A percentile compares a stretch with the other conserved stretches of the same genome.
phyloP scores from a whole-genome alignment of 2,888 invertebrate genomes.

The Aleiodes alternator region DNA sequence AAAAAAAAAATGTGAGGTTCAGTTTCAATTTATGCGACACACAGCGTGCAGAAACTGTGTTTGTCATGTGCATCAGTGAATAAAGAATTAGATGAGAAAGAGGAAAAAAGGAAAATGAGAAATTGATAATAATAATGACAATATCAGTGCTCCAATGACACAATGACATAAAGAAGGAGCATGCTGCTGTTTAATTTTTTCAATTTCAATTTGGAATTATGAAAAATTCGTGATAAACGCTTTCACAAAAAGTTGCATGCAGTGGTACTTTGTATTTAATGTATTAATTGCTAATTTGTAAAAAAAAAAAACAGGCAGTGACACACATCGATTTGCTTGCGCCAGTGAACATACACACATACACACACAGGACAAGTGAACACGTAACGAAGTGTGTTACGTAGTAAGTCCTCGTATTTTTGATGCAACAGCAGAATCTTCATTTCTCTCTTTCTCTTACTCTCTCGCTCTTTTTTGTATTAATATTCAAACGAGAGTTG shows the following conservation, averaged over 20 bases:
- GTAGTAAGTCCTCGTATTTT: conserved; percentile 6
- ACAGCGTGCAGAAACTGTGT: not conserved
- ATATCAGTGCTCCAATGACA: not conserved
- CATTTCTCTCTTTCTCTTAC: too few species aligned
- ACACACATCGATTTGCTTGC: conserved; percentile 32
- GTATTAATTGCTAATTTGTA: not conserved
- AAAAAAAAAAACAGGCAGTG: conserved; percentile 16
- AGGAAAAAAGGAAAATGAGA: not conserved
- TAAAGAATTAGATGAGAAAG: not conserved
- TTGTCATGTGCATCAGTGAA: conserved; percentile 19
- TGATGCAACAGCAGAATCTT: not conserved
- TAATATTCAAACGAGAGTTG: too few species aligned
- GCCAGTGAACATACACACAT: not conserved
- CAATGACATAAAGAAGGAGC: not conserved
- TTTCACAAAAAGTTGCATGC: too few species aligned
- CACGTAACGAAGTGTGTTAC: conserved; percentile 25
- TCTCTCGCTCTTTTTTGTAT: too few species aligned
- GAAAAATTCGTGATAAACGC: too few species aligned
- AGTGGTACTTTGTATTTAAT: not conserved
- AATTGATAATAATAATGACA: conserved; percentile 10
- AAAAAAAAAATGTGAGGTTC: conserved; percentile 5
- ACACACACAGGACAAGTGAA: not conserved
- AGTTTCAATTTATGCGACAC: not conserved
- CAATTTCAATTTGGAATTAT: not conserved
- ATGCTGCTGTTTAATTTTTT: not conserved